Base-by-base conservation (phyloP, 2,888 invertebrate genomes). In the Drosophila bunnanda region DNA sequence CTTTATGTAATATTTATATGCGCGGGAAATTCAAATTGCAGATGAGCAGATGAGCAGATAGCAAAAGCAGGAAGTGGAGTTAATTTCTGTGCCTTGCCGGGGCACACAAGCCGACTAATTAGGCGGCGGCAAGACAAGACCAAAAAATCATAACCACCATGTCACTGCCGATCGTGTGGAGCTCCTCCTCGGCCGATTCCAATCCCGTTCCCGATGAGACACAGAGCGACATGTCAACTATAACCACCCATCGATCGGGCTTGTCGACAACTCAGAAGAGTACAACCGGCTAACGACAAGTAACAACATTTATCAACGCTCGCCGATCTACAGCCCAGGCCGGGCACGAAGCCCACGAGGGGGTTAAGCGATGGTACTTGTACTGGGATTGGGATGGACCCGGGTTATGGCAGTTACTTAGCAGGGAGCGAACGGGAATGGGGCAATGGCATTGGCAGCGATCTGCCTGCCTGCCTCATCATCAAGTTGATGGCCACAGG, bases 211-310 rank as follows among this genome's bases (percentile, higher is more conserved):
- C 61, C 58, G 39, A 77, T 70, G 76, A 70, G 79, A 80, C 86
- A 88, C 73, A 88, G 77, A 77, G 76, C 87, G 87, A 87, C 82
- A 85, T 89, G 90, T 88, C 89, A 88, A 82, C 88, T 81, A 80
- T 84, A 89, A 89, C 90, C 89, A 89, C 90, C 90, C 89, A 89
- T 90, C 87, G 90, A 89, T 90, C 85, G 87, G 70, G 64, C 58
- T 69, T 68, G 68, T 64, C 66, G 66, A 77, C 71, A 60, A 68
- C 64, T 65, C 64, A 68, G 57, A 74, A 70, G 57, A 71, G 62
- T 68, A 75, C 78, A 83, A 86, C 76, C 78, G 53, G 68, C 76
- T 78, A 57, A 87, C 87, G 89, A 85, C 85, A 85, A 85, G 85
- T 85, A 89, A 85, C 85, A 85, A 85, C 82, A 80, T 83, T 90